Evolutionary conservation across 1,140 invertebrate species (phyloP), one percentile per base, ranked within the genome.

Genomic region (Drosophila trapezifrons): DNA sequence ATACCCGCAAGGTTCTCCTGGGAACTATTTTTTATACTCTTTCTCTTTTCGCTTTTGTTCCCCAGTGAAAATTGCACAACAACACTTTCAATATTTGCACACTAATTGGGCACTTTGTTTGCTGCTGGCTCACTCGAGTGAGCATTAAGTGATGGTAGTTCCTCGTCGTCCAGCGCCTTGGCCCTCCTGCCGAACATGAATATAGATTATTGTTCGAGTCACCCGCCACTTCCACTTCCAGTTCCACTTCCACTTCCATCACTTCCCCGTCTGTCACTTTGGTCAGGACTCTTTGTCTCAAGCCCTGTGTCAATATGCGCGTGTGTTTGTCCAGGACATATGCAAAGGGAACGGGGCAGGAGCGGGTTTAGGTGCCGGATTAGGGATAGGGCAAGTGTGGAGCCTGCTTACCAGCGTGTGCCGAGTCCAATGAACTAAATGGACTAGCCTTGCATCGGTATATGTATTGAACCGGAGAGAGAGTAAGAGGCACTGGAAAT

Each of bases 31-130:
- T 64, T 49, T 38, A 20, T 55, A 27, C 25, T 15, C 1, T 37
- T 56, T 77, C 52, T 17, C 25, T 52, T 43, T 32, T 56, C 7
- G 29, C 55, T 27, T 45, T 29, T 35, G 32, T 12, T 67, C 55
- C 62, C 46, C 37, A n/a, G 17, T 63, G 62, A 32, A 52, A 52
- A 54, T 45, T 52, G 65, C 80, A 84, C 69, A 77, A 72, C 64
- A 85, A 76, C 78, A 83, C 76, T 89, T 77, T 89, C 84, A 86
- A 89, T 86, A 89, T 86, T 86, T 86, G 84, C 84, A 74, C 83
- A 83, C 83, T 86, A 86, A 86, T 86, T 86, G 83, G 83, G 83
- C 80, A 73, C 62, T 84, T 80, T 81, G 60, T 73, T 82, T 81
- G 45, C 57, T 43, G 54, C 66, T 58, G 64, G 42, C 74, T 69